Evolutionary conservation across 2,113 vertebrate genomes (phyloP), one percentile per base, ranked within the genome.

Genomic region (Beaufortia kweichowensis): DNA sequence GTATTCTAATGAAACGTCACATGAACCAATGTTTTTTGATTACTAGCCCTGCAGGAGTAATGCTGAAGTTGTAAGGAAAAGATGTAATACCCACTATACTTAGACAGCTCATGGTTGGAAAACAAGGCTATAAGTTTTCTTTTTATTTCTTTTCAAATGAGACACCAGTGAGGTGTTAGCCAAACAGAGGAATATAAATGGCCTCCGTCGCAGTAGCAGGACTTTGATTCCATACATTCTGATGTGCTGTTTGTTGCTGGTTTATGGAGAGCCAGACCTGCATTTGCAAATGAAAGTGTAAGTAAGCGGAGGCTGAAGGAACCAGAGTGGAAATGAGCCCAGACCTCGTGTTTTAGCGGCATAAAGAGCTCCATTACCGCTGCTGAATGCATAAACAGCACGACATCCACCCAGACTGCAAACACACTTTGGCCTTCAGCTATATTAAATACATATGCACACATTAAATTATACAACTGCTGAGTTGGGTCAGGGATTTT

Each of bases 81-180:
- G 24, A 17, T 57, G 33, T 75, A 59, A 69, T 70, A 15, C 12
- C 28, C 9, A 2, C 57, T 24, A 41, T 75, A 59, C 28, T 53
- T 75, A 53, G 56, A 43, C 17, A 28, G 12, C 62, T 28, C 21
- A 28, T 68, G 60, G 21, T 4, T 55, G 31, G 35, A 53, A 26
- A 74, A 46, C 28, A 63, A 46, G 33, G 46, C 17, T 78, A 59
- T 78, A 68, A 64, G 43, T 81, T 78, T 75, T 63, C 46, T 68
- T 74, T 80, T 81, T 62, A 74, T 81, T 62, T 53, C 43, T 35
- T 67, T 81, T 43, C 55, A 67, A 77, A 81, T 81, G 75, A 81
- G 67, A 66, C 48, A 77, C 7, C 1, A n/a, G 15, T 7, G 50
- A 56, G 65, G 19, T 61, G 29, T 46, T 23, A 31, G 55, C 55